Base-by-base conservation (phyloP, 2,888 invertebrate genomes). In the Aphidoletes aphidimyza region DNA sequence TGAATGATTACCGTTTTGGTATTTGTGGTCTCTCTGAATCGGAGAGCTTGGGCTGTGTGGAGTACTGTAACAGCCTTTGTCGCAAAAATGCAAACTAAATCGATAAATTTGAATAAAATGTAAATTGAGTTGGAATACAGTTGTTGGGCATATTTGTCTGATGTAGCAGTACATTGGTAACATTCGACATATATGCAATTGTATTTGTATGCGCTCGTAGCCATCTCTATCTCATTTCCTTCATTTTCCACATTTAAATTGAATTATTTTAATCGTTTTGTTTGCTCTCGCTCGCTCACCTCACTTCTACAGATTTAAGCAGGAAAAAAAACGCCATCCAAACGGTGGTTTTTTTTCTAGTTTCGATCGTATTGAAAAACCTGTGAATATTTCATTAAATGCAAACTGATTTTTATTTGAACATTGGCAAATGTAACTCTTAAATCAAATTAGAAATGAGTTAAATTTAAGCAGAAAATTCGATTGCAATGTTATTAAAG, bases 41-140 rank as follows among this genome's bases (percentile, higher is more conserved):
- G 22, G 54, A n/a, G 54, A n/a, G 2, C 54, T 2, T 30, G 30
- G 26, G 42, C 42, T 42, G 42, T 42, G 42, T 14, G 42, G n/a
- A n/a, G n/a, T n/a, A n/a, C n/a, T n/a, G n/a, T n/a, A n/a, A n/a
- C n/a, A n/a, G n/a, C n/a, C 69, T 69, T 69, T 69, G 69, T 69
- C 69, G 69, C 34, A 11, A 69, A 69, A 69, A 69, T 69, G 69
- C 69, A 69, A 69, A 69, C 26, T 69, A 69, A 69, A 69, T 34
- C 69, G 69, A 69, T 69, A 69, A 69, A 69, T 69, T 69, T 69
- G 69, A 69, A 69, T 69, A 69, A 54, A 69, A 69, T 69, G 69
- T 69, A 69, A 69, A 69, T 69, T 69, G 69, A 69, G 69, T 69
- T 69, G 69, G 34, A n/a, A 69, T 69, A 69, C 69, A 69, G 69